These are phyloP conservation scores for Lapara coniferarum DNA, from an alignment of 2,888 invertebrate genomes.

Conservation along the genomic window DNA sequence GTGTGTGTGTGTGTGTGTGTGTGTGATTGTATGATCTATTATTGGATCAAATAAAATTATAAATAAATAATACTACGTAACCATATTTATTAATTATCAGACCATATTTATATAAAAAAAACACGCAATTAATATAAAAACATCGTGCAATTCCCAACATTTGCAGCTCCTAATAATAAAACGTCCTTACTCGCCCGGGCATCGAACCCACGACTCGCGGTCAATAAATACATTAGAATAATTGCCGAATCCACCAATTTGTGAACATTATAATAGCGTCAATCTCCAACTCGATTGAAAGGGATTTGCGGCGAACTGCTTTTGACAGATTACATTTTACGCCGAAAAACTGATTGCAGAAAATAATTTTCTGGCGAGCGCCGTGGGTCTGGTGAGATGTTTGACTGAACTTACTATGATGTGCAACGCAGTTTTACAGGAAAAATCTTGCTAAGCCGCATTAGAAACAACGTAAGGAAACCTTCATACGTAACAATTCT, in stretches of 20 bases:
- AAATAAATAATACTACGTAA: no score
- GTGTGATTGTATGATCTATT: no score
- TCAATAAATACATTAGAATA: slow-evolving; percentile 22
- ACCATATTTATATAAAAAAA: not conserved
- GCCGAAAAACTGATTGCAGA: not conserved
- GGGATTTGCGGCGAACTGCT: not conserved
- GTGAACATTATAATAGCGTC: slow-evolving; percentile 9
- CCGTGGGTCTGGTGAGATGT: no score
- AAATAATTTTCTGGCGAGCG: not conserved
- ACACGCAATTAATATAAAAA: not conserved
- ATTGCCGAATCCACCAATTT: slow-evolving; percentile 11
- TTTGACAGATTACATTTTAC: not conserved
- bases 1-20: no score
- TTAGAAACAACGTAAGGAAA: no score
- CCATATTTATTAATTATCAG: no score
- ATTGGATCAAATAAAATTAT: no score
- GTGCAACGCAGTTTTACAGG: no score
- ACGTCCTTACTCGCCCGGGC: slow-evolving; percentile 15
- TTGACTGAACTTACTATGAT: no score
- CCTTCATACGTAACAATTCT: no score
- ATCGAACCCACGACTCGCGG: not conserved
- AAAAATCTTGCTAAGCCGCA: no score
- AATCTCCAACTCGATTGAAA: slow-evolving; percentile 14
- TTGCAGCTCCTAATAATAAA: not conserved
- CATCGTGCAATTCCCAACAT: not conserved